Conservation (phyloP, 64 coral and sea anemone genomes). For the Platygyra sinensis region DNA sequence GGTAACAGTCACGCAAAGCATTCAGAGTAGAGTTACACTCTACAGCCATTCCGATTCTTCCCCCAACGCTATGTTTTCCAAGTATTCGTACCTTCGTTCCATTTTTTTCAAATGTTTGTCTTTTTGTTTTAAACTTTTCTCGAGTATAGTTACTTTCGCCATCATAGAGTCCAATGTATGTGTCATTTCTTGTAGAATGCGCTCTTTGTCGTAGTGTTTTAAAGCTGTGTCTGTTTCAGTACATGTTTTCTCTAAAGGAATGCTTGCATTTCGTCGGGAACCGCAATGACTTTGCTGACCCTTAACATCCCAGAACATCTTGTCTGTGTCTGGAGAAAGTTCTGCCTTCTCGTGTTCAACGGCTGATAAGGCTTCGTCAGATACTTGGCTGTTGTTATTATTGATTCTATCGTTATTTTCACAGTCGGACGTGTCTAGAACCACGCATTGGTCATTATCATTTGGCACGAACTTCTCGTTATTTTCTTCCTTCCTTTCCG, state of each 20-base stretch:
- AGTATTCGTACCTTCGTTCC: slow-evolving; percentile 75
- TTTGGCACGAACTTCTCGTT: not conserved
- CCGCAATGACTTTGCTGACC: not conserved
- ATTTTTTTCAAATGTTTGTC: slow-evolving; percentile 67
- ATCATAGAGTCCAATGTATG: slow-evolving; percentile 73
- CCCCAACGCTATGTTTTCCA: slow-evolving; percentile 83
- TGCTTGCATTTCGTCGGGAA: not conserved
- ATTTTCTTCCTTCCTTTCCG: not conserved
- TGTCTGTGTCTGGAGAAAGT: not conserved
- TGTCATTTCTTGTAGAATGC: slow-evolving; percentile 65
- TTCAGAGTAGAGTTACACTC: not conserved
- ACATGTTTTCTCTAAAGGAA: not conserved
- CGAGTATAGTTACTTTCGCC: slow-evolving; percentile 47
- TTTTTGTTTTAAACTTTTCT: slow-evolving; percentile 64
- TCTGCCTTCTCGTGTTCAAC: not conserved
- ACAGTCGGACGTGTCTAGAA: not conserved
- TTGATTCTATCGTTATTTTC: slow-evolving; percentile 4
- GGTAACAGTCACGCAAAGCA: not conserved
- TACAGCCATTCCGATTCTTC: slow-evolving; percentile 68
- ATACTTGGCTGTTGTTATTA: not conserved
- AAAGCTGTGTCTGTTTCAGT: not conserved
- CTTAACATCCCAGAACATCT: not conserved
- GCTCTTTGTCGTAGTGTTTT: not conserved
- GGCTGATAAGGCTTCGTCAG: not conserved
- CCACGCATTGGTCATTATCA: not conserved